Conservation (phyloP, 2,113 vertebrate species). For the Dendrocopos noguchii region DNA sequence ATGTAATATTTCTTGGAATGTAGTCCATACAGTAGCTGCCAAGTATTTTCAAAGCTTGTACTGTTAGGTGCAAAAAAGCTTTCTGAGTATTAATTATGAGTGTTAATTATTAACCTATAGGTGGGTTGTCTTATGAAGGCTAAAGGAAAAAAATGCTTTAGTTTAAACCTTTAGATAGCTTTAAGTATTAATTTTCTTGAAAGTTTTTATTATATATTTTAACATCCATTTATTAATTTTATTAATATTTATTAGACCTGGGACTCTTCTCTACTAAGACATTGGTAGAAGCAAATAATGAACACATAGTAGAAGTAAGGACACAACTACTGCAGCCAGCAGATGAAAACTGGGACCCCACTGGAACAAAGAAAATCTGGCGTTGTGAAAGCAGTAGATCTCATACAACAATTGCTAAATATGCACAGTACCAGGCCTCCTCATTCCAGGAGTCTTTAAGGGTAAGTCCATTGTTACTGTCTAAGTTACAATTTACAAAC, state of each 20-base stretch:
- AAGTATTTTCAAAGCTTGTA: neutral
- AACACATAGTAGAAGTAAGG: constrained; percentile 96
- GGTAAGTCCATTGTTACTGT: constrained; percentile 77
- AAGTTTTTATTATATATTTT: neutral
- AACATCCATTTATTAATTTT: neutral
- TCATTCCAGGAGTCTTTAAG: constrained; percentile 98
- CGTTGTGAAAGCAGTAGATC: constrained; percentile 97
- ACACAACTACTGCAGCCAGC: constrained; percentile 94
- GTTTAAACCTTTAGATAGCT: neutral
- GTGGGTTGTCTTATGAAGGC: neutral
- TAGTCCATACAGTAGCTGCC: neutral
- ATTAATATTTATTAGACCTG: constrained; percentile 81
- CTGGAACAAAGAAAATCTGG: constrained; percentile 95
- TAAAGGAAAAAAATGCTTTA: neutral
- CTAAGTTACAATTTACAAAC: neutral
- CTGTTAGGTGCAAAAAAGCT: neutral
- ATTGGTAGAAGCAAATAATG: constrained; percentile 96
- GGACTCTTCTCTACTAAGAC: constrained; percentile 99
- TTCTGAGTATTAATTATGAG: neutral
- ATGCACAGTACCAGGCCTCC: constrained; percentile 97
- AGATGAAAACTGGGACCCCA: constrained; percentile 97
- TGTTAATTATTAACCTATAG: neutral
- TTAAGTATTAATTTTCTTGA: neutral
- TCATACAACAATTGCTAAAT: constrained; percentile 96
- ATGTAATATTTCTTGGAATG: neutral